Conservation (phyloP, 2,113 vertebrate genomes). For the Hiodon tergisus region DNA sequence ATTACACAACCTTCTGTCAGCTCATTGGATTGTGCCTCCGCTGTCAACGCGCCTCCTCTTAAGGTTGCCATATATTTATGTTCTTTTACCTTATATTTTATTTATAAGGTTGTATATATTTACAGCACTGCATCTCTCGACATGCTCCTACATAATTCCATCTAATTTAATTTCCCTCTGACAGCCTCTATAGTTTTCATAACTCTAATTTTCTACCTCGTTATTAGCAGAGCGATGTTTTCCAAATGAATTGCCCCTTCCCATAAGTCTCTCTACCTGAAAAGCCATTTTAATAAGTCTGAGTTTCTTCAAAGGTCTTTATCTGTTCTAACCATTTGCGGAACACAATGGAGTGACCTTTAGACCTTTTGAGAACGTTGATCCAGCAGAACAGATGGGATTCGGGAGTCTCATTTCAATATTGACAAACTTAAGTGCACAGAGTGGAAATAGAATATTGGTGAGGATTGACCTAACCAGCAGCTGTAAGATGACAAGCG, state of each 20-base stretch:
- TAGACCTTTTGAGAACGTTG: conserved; percentile 28
- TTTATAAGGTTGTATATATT: conserved; percentile 15
- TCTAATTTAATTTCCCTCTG: conserved; percentile 29
- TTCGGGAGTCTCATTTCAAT: conserved; percentile 28
- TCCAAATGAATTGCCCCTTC: conserved; percentile 16
- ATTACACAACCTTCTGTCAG: neutral
- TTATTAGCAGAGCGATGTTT: conserved; percentile 19
- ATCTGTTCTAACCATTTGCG: conserved; percentile 24
- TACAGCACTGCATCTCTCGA: neutral
- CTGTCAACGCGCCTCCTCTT: neutral
- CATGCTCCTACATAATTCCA: conserved; percentile 22
- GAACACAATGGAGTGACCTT: conserved; percentile 22
- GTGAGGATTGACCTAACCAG: neutral
- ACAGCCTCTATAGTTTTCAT: conserved; percentile 12
- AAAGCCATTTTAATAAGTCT: conserved; percentile 24
- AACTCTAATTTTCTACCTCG: conserved; percentile 24
- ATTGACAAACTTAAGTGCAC: conserved; percentile 23
- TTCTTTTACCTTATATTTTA: neutral
- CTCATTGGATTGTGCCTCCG: neutral
- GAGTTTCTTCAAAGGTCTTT: conserved; percentile 32
- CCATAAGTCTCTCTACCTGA: conserved; percentile 30
- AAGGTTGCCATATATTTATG: conserved; percentile 2
- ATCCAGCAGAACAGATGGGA: conserved; percentile 30
- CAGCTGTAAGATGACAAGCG: neutral
- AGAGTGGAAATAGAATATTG: conserved; percentile 15